These are phyloP conservation scores for Scaptomyza reducta DNA, from an alignment of 2,888 invertebrate genomes.

Conservation along the genomic window DNA sequence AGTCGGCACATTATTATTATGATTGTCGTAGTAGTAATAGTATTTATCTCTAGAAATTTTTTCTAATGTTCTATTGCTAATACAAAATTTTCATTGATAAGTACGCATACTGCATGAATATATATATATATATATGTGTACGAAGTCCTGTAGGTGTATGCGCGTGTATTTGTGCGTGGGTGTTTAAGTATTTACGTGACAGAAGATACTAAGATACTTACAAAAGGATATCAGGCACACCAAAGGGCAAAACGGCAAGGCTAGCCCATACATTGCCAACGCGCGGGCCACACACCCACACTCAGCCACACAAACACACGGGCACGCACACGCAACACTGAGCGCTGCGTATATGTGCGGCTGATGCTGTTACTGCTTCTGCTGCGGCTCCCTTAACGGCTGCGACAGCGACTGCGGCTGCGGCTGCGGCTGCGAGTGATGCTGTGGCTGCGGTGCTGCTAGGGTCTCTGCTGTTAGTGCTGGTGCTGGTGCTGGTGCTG, in stretches of 20 bases:
- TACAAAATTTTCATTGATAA: slow-evolving; percentile 55
- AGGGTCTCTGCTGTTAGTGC: not conserved
- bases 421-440: slow-evolving; percentile 1
- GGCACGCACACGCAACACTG: slow-evolving; percentile 27
- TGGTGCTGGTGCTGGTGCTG: slow-evolving; percentile 42
- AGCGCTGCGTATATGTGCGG: slow-evolving; percentile 17
- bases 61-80: slow-evolving; percentile 37
- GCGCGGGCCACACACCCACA: slow-evolving; percentile 21
- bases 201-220: slow-evolving; percentile 64
- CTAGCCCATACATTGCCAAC: slow-evolving; percentile 72
- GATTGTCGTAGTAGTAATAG: slow-evolving; percentile 14
- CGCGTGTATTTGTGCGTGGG: slow-evolving; percentile 2
- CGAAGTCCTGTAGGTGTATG: slow-evolving; percentile 8
- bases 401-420: not conserved
- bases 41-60: slow-evolving; percentile 13
- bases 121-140: not conserved
- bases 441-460: slow-evolving; percentile 15
- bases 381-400: not conserved
- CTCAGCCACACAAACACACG: slow-evolving; percentile 26
- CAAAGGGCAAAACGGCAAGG: slow-evolving; percentile 75
- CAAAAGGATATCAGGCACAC: slow-evolving; percentile 72
- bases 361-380: slow-evolving; percentile 15
- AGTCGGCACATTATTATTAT: slow-evolving; percentile 4
- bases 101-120: slow-evolving; percentile 35
- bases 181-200: slow-evolving; percentile 38